Evolutionary conservation across 2,888 invertebrate genomes (phyloP), one percentile per base, ranked within the genome.

Genomic region (Eupithecia exiguata): DNA sequence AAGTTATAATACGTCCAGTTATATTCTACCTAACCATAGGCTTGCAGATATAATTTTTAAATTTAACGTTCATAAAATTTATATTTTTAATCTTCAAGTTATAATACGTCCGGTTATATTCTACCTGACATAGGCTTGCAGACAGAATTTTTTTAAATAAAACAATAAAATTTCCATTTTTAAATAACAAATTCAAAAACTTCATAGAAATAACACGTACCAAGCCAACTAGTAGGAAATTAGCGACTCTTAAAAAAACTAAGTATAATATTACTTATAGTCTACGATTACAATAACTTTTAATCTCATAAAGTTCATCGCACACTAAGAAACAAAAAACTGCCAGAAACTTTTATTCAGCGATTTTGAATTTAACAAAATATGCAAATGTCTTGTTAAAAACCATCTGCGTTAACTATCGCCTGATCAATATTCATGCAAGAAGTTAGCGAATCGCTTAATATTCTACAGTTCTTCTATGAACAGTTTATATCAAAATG

Each of bases 341-440:
- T 30, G 1, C 1, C 30, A 7, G 35, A 30, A 62, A 35, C 35
- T 35, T 35, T 35, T 18, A 18, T 62, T 62, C 35, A 62, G 4
- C 16, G 35, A 62, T 25, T 35, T 62, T 18, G 62, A 18, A 35
- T 62, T 18, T 18, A 62, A 35, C 61, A 18, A 71, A 71, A 38
- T 70, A 71, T 72, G 76, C 72, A 74, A 70, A 70, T 70, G 68
- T 77, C 74, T 70, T 71, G 74, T 49, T 69, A 66, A 68, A 67
- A 79, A 77, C 78, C 77, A 75, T 76, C 70, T 71, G 69, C 49
- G 58, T 67, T 69, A 62, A 74, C 72, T 79, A 80, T 77, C 75
- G 76, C 74, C 78, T 81, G 78, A 79, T 87, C 82, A 83, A 82
- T 84, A 86, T 86, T 84, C 86, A 84, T 81, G 75, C 79, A 77